Evolutionary conservation across 2,888 invertebrate genomes (phyloP).

Genomic region (Helleia helle): DNA sequence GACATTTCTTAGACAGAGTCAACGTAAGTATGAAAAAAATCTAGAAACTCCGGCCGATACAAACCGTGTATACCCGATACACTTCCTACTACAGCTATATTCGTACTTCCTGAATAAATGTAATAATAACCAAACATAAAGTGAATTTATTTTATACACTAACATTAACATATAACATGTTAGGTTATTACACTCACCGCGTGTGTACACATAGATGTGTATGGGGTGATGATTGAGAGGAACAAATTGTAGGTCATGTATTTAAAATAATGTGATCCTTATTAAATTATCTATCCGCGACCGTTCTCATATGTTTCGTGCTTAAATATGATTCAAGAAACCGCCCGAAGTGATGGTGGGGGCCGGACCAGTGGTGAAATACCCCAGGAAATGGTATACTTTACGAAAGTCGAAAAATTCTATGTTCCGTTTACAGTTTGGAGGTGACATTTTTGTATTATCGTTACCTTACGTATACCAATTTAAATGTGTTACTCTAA

Average conservation of each 20-base stretch:
- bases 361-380: conserved; percentile 32
- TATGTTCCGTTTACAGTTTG: conserved; percentile 33
- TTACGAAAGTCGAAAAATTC: conserved; percentile 60
- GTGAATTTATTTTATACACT: not conserved
- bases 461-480: too few relatives aligned
- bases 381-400: conserved; percentile 52
- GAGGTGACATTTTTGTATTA: conserved; percentile 40
- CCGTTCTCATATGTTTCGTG: conserved; percentile 49
- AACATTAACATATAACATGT: not conserved
- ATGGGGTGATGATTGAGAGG: too few relatives aligned
- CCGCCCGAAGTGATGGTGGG: conserved; percentile 38
- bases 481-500: too few relatives aligned
- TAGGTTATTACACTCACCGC: conserved; percentile 3
- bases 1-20: not conserved
- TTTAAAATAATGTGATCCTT: conserved; percentile 19
- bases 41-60: not conserved
- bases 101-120: conserved; percentile 15
- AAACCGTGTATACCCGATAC: conserved; percentile 3
- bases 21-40: conserved; percentile 5
- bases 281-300: conserved; percentile 42
- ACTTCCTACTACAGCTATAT: conserved; percentile 18
- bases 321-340: conserved; percentile 49
- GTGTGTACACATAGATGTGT: conserved; percentile 1
- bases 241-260: too few relatives aligned
- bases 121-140: not conserved